Percentiles rank a stretch among this genome's conserved stretches.
phyloP scores from a whole-genome alignment of 92 coral and sea anemone genomes.

The Pocillopora grandis region DNA sequence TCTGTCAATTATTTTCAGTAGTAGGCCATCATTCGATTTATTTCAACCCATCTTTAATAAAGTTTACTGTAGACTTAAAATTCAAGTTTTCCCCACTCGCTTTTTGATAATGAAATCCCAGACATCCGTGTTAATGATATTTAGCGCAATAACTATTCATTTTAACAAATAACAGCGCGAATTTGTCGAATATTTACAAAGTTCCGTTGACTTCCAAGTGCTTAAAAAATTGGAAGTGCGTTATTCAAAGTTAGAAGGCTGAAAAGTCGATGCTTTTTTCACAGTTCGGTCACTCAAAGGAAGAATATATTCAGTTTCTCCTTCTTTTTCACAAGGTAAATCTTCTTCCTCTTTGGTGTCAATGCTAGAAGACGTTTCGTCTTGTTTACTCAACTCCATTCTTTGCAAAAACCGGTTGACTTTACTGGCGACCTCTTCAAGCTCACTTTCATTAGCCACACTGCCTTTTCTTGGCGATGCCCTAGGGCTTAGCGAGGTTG shows the following conservation, averaged over 20 bases:
- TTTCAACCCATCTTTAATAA: background rate
- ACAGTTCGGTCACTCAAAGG: slow-evolving; percentile 9
- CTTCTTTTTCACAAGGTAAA: slow-evolving; percentile 15
- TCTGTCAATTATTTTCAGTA: background rate
- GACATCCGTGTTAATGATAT: background rate
- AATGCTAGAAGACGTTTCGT: slow-evolving; percentile 23
- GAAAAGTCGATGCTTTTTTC: slow-evolving; percentile 57
- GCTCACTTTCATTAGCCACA: slow-evolving; percentile 58
- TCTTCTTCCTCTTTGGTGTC: slow-evolving; percentile 16
- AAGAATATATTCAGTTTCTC: slow-evolving; percentile 23
- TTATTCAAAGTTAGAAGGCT: slow-evolving; percentile 70
- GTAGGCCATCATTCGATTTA: background rate
- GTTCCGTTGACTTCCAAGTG: background rate
- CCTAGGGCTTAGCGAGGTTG: slow-evolving; percentile 52
- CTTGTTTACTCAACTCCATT: slow-evolving; percentile 64
- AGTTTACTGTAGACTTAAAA: background rate
- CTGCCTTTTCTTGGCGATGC: slow-evolving; percentile 63
- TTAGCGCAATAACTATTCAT: slow-evolving; percentile 1
- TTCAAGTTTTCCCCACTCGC: background rate
- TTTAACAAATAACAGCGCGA: background rate
- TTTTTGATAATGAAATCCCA: background rate
- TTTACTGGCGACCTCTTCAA: slow-evolving; percentile 68
- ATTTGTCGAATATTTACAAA: background rate
- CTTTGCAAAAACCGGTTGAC: slow-evolving; percentile 75
- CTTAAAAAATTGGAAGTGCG: background rate